A percentile compares a stretch with the other conserved stretches of the same genome.
Conservation (phyloP, 2,113 vertebrate genomes). For the Scolopax mira region DNA sequence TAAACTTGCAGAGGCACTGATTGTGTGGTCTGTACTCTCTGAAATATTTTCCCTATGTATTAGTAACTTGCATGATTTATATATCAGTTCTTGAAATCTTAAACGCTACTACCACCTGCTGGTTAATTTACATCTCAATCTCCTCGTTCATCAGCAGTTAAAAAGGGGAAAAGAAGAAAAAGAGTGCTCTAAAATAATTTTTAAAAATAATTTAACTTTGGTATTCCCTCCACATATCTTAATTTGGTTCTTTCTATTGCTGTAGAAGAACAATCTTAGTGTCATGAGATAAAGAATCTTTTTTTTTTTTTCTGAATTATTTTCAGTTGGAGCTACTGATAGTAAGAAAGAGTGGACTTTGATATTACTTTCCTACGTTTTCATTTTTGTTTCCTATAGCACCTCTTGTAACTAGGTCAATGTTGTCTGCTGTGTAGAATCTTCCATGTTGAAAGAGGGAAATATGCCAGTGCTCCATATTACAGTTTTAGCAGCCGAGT, state of each 20-base stretch:
- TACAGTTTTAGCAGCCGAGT: background rate
- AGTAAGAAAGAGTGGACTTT: background rate
- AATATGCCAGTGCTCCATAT: background rate
- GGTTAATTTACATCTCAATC: background rate
- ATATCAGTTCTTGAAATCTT: background rate
- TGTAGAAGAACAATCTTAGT: background rate
- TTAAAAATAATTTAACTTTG: background rate
- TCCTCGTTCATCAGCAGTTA: background rate
- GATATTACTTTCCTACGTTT: background rate
- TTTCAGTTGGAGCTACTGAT: background rate
- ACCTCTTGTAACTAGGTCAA: background rate
- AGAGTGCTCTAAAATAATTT: background rate
- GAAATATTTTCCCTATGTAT: background rate
- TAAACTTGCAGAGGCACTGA: background rate
- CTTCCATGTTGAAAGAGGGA: background rate
- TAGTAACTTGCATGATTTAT: background rate
- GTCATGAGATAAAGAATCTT: background rate
- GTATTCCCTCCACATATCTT: background rate
- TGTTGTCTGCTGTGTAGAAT: background rate
- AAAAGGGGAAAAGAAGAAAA: background rate
- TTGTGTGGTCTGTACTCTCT: background rate
- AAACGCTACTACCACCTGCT: slow-evolving; percentile 62
- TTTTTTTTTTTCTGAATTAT: background rate
- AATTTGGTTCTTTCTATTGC: background rate
- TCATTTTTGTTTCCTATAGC: background rate